Evolutionary conservation across 2,888 invertebrate genomes (phyloP).

Genomic region (Cancer borealis): DNA sequence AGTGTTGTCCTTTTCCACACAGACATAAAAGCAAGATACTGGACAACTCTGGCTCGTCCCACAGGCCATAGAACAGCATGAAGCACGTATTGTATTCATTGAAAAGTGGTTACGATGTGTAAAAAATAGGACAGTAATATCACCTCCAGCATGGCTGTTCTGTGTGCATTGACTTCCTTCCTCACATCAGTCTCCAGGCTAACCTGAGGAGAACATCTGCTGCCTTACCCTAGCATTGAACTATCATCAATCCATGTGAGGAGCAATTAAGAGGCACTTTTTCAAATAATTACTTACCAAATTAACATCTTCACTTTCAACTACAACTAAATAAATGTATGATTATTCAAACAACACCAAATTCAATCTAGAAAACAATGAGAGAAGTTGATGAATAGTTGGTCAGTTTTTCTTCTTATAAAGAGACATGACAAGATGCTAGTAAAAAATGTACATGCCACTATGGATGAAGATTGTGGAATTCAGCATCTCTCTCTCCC

Average conservation of each 20-base stretch:
- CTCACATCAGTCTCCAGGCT: constrained; percentile 72
- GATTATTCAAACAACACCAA: not conserved
- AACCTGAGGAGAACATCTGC: constrained; percentile 70
- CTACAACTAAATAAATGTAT: not conserved
- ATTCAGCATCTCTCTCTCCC: not conserved
- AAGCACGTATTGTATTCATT: constrained; percentile 3
- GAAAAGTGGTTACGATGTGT: not conserved
- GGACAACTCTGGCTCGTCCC: not conserved
- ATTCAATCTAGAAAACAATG: not conserved
- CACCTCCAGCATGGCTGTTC: constrained; percentile 75
- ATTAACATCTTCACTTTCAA: not conserved
- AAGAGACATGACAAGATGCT: no score
- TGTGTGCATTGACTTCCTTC: constrained; percentile 73
- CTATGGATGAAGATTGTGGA: no score
- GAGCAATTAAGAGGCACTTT: not conserved
- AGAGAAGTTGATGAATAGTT: not conserved
- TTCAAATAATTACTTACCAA: not conserved
- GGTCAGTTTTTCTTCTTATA: not conserved
- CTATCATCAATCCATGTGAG: not conserved
- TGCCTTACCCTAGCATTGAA: not conserved
- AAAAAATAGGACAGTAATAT: constrained; percentile 46
- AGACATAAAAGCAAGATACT: constrained; percentile 20
- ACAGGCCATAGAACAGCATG: constrained; percentile 21
- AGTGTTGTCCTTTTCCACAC: not conserved
- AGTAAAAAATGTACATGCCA: no score